phyloP scores from a whole-genome alignment of 92 coral and sea anemone genomes.

The Palythoa caribaeorum region DNA sequence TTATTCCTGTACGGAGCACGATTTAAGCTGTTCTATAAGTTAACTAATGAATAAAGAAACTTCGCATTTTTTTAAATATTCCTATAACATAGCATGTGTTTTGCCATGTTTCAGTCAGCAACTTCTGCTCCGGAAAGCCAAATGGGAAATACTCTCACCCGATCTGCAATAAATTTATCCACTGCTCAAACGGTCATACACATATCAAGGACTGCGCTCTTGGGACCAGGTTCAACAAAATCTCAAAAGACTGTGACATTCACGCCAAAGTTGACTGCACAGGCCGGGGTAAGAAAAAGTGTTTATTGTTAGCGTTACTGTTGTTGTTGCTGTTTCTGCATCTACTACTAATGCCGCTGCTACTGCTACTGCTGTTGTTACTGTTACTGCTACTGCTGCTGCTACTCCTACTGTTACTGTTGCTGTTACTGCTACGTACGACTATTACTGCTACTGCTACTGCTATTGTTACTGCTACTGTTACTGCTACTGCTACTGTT shows the following conservation, averaged over 20 bases:
- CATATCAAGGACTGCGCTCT: constrained; percentile 24
- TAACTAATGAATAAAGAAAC: background rate
- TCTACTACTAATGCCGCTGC: background rate
- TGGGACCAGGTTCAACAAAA: background rate
- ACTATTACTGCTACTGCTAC: too few relatives aligned
- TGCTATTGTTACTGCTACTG: background rate
- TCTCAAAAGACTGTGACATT: constrained; percentile 30
- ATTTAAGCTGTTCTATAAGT: too few relatives aligned
- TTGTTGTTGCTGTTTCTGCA: background rate
- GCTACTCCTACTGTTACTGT: background rate
- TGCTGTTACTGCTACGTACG: background rate
- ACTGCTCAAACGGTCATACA: constrained; percentile 11
- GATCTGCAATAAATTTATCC: constrained; percentile 22
- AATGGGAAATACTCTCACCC: constrained; percentile 32
- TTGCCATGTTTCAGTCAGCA: constrained; percentile 3
- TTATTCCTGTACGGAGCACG: too few relatives aligned
- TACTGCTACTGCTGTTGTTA: background rate
- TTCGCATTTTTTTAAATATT: background rate
- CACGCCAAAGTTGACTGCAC: background rate
- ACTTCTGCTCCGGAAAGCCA: background rate
- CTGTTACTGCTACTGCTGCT: background rate
- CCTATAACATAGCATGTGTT: background rate
- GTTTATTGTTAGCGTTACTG: background rate
- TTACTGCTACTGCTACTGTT: background rate
- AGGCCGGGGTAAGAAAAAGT: constrained; percentile 15